These are phyloP conservation scores for Erpornis zantholeuca DNA, from an alignment of 2,113 vertebrate species.

Conservation along the genomic window DNA sequence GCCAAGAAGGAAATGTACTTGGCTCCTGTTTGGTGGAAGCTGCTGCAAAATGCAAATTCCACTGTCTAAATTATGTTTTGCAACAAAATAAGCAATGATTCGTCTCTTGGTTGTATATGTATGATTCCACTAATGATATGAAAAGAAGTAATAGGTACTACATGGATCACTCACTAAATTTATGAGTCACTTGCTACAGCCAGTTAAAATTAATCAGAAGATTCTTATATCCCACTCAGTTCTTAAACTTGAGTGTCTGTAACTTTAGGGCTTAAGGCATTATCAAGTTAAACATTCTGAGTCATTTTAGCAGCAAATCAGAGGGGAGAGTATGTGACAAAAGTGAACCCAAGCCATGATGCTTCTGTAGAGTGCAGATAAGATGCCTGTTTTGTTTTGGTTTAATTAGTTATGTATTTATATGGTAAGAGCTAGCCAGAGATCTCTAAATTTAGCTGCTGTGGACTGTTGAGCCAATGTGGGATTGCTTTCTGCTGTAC, in stretches of 20 bases:
- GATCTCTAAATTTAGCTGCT: not conserved
- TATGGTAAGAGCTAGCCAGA: not conserved
- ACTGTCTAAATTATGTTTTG: not conserved
- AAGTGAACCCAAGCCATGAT: not conserved
- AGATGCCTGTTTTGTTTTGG: not conserved
- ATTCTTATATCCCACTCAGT: not conserved
- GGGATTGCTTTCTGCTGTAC: not conserved
- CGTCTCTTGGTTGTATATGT: not conserved
- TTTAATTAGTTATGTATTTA: not conserved
- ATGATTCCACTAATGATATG: not conserved
- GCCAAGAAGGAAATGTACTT: constrained; percentile 31
- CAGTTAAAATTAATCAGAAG: not conserved
- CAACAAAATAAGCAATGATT: not conserved
- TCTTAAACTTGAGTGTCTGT: not conserved
- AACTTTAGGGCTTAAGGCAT: not conserved
- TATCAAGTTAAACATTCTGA: not conserved
- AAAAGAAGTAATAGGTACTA: not conserved
- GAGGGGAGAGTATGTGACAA: not conserved
- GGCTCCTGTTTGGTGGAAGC: constrained; percentile 1
- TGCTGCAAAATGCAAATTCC: not conserved
- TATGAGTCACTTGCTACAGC: not conserved
- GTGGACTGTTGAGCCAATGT: not conserved
- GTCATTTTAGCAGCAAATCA: not conserved
- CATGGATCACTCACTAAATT: not conserved
- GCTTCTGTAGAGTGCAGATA: not conserved